Conservation (phyloP, 2,797 vertebrate species). For the Sebastes itinus region DNA sequence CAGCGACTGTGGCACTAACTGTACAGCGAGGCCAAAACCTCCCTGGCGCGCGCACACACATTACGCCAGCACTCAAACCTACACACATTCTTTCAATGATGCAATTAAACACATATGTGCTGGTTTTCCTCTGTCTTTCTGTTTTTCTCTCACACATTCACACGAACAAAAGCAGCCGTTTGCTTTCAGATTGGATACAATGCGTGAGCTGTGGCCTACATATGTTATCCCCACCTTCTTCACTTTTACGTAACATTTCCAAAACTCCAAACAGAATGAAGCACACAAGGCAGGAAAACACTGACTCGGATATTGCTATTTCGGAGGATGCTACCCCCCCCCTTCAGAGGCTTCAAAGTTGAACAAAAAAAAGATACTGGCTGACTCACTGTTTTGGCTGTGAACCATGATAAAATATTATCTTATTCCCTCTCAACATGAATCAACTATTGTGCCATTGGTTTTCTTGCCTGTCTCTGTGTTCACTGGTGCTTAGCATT, state of each 20-base stretch:
- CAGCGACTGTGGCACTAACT: slow-evolving; percentile 23
- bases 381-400: slow-evolving; percentile 4
- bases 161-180: slow-evolving; percentile 1
- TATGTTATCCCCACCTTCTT: slow-evolving; percentile 42
- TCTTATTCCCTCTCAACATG: slow-evolving; percentile 42
- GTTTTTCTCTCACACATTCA: slow-evolving; percentile 4
- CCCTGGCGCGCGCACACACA: not conserved
- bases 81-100: not conserved
- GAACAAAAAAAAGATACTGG: slow-evolving; percentile 27
- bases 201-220: slow-evolving; percentile 48
- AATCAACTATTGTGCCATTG: slow-evolving; percentile 32
- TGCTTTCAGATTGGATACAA: slow-evolving; percentile 18
- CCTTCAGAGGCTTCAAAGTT: slow-evolving; percentile 24
- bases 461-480: slow-evolving; percentile 3
- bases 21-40: slow-evolving; percentile 24
- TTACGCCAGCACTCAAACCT: not conserved
- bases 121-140: not conserved
- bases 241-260: slow-evolving; percentile 38
- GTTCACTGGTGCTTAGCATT: slow-evolving; percentile 12
- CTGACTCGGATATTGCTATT: slow-evolving; percentile 33
- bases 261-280: slow-evolving; percentile 42
- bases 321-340: slow-evolving; percentile 5
- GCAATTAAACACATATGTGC: not conserved
- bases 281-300: slow-evolving; percentile 31
- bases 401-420: slow-evolving; percentile 37